Base-by-base conservation (phyloP, 92 coral and sea anemone species). In the Chrysogorgia sp. region DNA sequence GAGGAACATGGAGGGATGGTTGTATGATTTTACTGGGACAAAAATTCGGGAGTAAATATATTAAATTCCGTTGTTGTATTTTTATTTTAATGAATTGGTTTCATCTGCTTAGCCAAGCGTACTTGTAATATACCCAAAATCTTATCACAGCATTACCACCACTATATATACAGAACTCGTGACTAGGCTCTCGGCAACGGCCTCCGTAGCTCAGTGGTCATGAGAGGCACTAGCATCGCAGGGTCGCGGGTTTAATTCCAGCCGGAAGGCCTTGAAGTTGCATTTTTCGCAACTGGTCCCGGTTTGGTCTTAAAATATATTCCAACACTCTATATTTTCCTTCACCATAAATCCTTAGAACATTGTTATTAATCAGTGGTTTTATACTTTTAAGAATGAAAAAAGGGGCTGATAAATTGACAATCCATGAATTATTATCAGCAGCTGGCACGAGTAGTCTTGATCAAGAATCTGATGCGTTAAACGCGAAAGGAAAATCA, bases 401-500 rank as follows among this genome's bases (percentile, higher is more conserved):
- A n/a, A 53, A 72, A 55, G 79, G 79, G 56, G 79, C 94, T 20
- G 94, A 93, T 78, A 93, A 91, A 35, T 56, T 93, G 26, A 91
- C 90, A 15, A 80, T 93, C 19, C 69, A 74, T 40, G 98, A 93
- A 28, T 84, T 93, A 59, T 88, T 91, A 17, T 68, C 57, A 6
- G 98, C 98, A 20, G 98, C 96, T n/a, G 96, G 91, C 23, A 89
- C 91, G 2, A 20, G 33, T 5, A 91, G 83, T 49, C 74, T 93
- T 2, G 92, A 93, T 30, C 74, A 86, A 57, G 57, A 76, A 1
- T 93, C 98, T 3, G 98, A 93, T 85, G 98, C 98, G 30, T 45
- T 93, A 14, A 93, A 93, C 68, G 97, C 98, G 24, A 91, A 91
- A 49, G 98, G 98, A 8, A 93, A 93, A 71, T 68, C 97, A 53